Evolutionary conservation across 2,113 vertebrate genomes (phyloP).

Genomic region (Zosterops hypoxanthus): DNA sequence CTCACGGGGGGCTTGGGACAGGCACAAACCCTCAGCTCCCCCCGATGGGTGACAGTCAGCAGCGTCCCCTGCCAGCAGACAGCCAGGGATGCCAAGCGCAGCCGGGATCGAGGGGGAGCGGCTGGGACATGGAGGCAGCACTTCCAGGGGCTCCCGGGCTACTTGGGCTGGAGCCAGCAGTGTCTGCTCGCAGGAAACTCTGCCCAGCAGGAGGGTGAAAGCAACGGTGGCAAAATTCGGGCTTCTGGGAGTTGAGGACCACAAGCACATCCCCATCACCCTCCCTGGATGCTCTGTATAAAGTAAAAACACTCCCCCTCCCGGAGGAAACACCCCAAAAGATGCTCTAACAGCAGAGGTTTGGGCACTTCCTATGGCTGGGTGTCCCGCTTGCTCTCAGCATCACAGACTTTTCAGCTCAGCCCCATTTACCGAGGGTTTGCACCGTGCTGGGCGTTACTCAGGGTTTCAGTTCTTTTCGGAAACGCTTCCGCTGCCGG

Average conservation of each 20-base stretch:
- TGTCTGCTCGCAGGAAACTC: not conserved
- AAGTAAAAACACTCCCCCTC: rapidly evolving
- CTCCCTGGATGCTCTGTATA: not conserved
- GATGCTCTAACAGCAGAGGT: not conserved
- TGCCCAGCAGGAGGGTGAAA: not conserved
- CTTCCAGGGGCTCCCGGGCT: not conserved
- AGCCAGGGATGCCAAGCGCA: not conserved
- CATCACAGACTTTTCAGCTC: rapidly evolving
- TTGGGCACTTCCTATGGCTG: rapidly evolving
- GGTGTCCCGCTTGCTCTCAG: rapidly evolving
- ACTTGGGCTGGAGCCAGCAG: not conserved
- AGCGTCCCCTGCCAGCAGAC: not conserved
- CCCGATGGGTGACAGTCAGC: rapidly evolving
- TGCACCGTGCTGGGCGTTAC: rapidly evolving
- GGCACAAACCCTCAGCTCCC: not conserved
- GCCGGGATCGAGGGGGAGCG: not conserved
- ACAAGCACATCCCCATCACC: rapidly evolving
- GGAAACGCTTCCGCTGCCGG: not conserved
- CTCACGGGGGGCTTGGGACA: rapidly evolving
- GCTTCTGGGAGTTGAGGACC: rapidly evolving
- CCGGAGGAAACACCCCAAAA: rapidly evolving
- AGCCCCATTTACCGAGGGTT: rapidly evolving
- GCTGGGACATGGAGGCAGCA: rapidly evolving
- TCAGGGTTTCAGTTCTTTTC: not conserved
- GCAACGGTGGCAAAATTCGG: rapidly evolving